These are phyloP conservation scores for Drosophila lini DNA, from an alignment of 1,140 invertebrate species.

Conservation along the genomic window DNA sequence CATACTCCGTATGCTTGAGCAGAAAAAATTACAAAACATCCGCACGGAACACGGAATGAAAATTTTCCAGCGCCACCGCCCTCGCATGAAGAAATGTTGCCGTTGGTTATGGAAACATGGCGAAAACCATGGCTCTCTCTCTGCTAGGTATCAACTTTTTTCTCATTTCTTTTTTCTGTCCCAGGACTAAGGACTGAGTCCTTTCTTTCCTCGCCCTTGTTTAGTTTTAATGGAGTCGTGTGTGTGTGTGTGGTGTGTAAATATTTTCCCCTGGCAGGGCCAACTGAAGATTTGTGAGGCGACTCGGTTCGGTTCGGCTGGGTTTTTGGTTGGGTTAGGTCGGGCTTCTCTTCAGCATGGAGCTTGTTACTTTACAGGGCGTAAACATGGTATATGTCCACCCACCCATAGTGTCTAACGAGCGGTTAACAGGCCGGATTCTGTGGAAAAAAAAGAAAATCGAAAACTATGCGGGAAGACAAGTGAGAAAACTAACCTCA, in stretches of 20 bases:
- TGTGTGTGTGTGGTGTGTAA: conserved; percentile 54
- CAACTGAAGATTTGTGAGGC: conserved; percentile 46
- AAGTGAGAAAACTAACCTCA: conserved; percentile 25
- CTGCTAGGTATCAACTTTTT: conserved; percentile 34
- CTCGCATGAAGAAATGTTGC: conserved; percentile 51
- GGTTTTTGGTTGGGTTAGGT: conserved; percentile 21
- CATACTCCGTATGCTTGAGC: conserved; percentile 48
- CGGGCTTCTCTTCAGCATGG: conserved; percentile 1
- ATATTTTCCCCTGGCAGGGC: conserved; percentile 52
- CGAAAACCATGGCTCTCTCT: conserved; percentile 34
- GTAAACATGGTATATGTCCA: conserved; percentile 24
- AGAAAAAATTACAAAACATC: conserved; percentile 57
- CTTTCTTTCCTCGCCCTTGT: conserved; percentile 54
- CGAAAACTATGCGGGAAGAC: conserved; percentile 10
- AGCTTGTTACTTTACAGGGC: conserved; percentile 43
- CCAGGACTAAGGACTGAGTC: conserved; percentile 9
- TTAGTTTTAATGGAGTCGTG: conserved; percentile 74
- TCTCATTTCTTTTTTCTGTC: neutral
- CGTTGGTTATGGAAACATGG: conserved; percentile 67
- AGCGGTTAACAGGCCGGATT: conserved; percentile 43
- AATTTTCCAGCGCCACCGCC: conserved; percentile 19
- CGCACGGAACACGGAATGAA: conserved; percentile 31
- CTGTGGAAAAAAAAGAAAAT: neutral
- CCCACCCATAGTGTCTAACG: conserved; percentile 53
- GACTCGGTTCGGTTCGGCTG: conserved; percentile 29